These are phyloP conservation scores for Nannoperca australis DNA, from an alignment of 2,797 vertebrate species.

Conservation along the genomic window DNA sequence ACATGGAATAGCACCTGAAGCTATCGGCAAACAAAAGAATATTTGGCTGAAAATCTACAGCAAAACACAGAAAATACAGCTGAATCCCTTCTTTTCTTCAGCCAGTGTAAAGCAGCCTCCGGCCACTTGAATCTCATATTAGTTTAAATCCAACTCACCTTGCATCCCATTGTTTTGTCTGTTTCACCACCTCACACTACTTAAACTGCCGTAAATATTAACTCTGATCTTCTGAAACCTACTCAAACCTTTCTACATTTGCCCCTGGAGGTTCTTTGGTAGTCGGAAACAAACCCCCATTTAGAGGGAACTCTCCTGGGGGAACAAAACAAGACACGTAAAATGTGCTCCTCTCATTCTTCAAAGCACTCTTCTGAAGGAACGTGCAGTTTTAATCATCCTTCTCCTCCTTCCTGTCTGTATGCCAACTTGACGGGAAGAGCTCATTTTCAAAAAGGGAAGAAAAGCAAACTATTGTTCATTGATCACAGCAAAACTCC, in stretches of 20 bases:
- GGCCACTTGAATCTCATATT: neutral
- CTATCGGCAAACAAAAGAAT: conserved; percentile 28
- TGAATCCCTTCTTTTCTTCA: neutral
- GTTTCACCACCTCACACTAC: neutral
- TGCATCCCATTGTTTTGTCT: neutral
- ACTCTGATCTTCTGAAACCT: neutral
- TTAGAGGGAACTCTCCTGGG: conserved; percentile 5
- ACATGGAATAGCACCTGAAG: conserved; percentile 34
- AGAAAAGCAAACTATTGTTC: neutral
- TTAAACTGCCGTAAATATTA: neutral
- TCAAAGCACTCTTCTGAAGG: conserved; percentile 19
- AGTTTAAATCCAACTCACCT: conserved; percentile 10
- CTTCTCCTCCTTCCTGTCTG: conserved; percentile 20
- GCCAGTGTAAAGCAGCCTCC: neutral
- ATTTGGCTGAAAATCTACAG: conserved; percentile 35
- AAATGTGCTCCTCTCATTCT: conserved; percentile 41
- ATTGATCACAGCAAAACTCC: neutral
- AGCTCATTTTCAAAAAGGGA: conserved; percentile 9
- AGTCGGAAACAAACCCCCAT: neutral
- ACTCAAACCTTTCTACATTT: neutral
- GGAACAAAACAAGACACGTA: conserved; percentile 11
- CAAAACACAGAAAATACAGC: conserved; percentile 6
- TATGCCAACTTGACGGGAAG: neutral
- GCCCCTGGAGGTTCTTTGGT: neutral
- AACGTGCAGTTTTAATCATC: conserved; percentile 47